Conservation (phyloP, 2,888 invertebrate genomes). For the Coremacera marginata region DNA sequence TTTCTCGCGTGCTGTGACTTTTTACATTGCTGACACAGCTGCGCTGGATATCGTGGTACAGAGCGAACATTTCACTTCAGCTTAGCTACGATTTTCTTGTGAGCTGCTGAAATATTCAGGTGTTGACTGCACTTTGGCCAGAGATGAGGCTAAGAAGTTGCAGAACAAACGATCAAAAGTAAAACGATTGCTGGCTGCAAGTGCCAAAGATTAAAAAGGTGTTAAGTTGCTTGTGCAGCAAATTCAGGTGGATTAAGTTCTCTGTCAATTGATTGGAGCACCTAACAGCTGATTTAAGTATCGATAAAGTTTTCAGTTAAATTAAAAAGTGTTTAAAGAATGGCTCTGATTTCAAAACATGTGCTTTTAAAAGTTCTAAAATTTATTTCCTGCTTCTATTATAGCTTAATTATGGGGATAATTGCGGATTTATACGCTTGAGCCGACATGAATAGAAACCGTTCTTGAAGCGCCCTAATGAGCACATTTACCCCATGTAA, state of each 20-base stretch:
- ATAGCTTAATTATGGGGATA: neutral
- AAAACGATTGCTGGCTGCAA: neutral
- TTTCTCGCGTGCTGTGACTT: constrained; percentile 1
- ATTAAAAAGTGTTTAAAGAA: neutral
- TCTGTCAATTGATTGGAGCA: neutral
- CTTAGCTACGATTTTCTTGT: neutral
- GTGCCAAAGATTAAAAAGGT: constrained; percentile 25
- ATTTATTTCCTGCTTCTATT: neutral
- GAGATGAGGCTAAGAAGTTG: neutral
- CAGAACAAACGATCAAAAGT: neutral
- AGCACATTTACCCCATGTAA: neutral
- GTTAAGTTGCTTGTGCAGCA: constrained; percentile 19
- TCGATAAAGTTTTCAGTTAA: too few relatives aligned
- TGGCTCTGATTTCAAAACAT: neutral
- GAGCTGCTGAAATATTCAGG: constrained; percentile 29
- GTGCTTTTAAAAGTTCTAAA: too few relatives aligned
- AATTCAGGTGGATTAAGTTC: constrained; percentile 1
- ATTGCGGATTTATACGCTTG: neutral
- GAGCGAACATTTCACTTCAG: neutral
- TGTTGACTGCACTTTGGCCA: neutral
- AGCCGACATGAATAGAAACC: neutral
- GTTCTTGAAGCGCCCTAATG: neutral
- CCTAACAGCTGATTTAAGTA: neutral
- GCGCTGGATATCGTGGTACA: neutral
- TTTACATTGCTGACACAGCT: neutral